Evolutionary conservation across 2,113 vertebrate species (phyloP).

Genomic region (Microcebus tavaratra): DNA sequence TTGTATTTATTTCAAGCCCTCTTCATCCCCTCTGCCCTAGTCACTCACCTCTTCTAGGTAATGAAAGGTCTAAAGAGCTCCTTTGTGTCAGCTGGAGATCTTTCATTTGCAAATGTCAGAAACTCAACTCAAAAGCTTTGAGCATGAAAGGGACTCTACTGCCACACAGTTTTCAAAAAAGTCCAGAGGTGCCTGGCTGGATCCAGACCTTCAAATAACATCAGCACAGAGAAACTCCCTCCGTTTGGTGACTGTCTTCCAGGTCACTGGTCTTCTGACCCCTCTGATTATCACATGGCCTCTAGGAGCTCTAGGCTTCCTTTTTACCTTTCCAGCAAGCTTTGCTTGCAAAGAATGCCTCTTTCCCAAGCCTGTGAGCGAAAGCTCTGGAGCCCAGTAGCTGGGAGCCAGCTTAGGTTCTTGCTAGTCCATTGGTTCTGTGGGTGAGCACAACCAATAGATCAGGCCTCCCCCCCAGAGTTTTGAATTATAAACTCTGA

Average conservation of each 20-base stretch:
- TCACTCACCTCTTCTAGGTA: not conserved
- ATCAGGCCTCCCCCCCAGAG: not conserved
- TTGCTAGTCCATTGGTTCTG: not conserved
- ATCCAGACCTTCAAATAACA: not conserved
- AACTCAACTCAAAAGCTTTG: not conserved
- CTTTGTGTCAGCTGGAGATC: not conserved
- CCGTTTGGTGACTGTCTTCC: not conserved
- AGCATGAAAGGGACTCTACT: not conserved
- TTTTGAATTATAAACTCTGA: not conserved
- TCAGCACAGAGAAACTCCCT: not conserved
- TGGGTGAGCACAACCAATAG: not conserved
- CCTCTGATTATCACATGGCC: rapidly evolving
- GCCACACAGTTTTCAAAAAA: not conserved
- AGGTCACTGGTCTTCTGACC: not conserved
- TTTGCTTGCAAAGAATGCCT: not conserved
- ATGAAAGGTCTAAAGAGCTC: not conserved
- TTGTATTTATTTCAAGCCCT: not conserved
- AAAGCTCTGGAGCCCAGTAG: not conserved
- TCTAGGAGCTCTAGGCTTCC: not conserved
- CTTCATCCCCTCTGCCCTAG: not conserved
- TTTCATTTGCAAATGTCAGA: not conserved
- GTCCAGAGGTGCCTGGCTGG: not conserved
- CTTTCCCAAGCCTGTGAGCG: not conserved
- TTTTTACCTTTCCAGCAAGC: not conserved
- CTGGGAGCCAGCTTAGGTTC: not conserved